These are phyloP conservation scores for Timema cristinae DNA, from an alignment of 2,888 invertebrate species.

Conservation along the genomic window DNA sequence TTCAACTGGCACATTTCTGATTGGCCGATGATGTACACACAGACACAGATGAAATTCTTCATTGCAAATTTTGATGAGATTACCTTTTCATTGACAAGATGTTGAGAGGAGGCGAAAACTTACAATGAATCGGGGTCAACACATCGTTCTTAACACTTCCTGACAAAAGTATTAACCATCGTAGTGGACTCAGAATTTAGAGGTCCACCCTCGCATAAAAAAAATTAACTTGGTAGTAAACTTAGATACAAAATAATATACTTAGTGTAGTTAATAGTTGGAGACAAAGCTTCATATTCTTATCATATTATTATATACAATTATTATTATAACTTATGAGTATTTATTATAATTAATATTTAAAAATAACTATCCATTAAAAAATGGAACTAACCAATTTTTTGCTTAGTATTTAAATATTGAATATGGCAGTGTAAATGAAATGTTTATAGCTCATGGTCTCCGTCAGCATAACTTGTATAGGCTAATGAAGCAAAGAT, in stretches of 20 bases:
- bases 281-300: constrained; percentile 32
- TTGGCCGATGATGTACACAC: too few species aligned
- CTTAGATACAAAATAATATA: constrained; percentile 19
- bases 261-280: constrained; percentile 25
- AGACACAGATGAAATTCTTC: neutral
- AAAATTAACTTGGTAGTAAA: constrained; percentile 10
- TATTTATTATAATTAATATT: constrained; percentile 32
- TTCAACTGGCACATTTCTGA: too few species aligned
- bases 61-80: neutral
- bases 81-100: neutral
- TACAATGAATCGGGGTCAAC: too few species aligned
- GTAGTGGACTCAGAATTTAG: constrained; percentile 18
- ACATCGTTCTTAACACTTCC: constrained; percentile 30
- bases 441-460: constrained; percentile 28
- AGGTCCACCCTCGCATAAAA: constrained; percentile 19
- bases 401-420: constrained; percentile 28
- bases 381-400: constrained; percentile 24
- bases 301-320: constrained; percentile 33
- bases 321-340: constrained; percentile 33
- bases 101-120: too few species aligned
- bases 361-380: constrained; percentile 27
- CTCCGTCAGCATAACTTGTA: constrained; percentile 24
- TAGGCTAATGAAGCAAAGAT: constrained; percentile 16
- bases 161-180: constrained; percentile 31
- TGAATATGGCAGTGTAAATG: constrained; percentile 20